Evolutionary conservation across 2,797 vertebrate species (phyloP).

Genomic region (Denticeps clupeoides): DNA sequence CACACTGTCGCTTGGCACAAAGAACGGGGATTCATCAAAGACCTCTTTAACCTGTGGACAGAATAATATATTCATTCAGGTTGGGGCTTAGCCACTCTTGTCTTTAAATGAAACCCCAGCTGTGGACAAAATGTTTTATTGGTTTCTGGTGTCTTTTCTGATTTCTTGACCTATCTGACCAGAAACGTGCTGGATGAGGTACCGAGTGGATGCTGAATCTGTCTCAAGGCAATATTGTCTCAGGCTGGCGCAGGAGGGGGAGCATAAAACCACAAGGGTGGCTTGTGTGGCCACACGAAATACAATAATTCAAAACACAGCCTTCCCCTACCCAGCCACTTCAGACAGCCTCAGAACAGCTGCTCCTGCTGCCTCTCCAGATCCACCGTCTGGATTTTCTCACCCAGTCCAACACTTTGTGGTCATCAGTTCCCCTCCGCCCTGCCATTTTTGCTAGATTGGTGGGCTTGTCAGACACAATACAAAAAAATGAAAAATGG

Average conservation of each 20-base stretch:
- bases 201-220: too few relatives aligned
- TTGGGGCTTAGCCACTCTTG: too few relatives aligned
- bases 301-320: conserved; percentile 58
- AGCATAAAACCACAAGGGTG: conserved; percentile 44
- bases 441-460: conserved; percentile 42
- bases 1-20: conserved; percentile 81
- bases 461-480: conserved; percentile 44
- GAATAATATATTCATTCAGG: too few relatives aligned
- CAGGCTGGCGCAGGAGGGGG: conserved; percentile 47
- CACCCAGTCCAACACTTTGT: conserved; percentile 56
- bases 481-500: too few relatives aligned
- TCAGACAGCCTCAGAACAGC: conserved; percentile 63
- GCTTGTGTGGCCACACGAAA: conserved; percentile 50
- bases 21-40: conserved; percentile 88
- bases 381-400: conserved; percentile 34
- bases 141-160: too few relatives aligned
- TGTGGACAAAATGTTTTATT: too few relatives aligned
- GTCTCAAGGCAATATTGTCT: conserved; percentile 26
- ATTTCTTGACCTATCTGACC: too few relatives aligned
- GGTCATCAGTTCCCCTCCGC: conserved; percentile 58
- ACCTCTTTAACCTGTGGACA: conserved; percentile 69
- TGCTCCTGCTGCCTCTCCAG: conserved; percentile 53
- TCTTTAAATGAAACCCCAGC: too few relatives aligned
- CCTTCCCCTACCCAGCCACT: conserved; percentile 43
- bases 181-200: too few relatives aligned